phyloP scores from a whole-genome alignment of 2,113 vertebrate genomes.

The Emydocephalus ijimae region DNA sequence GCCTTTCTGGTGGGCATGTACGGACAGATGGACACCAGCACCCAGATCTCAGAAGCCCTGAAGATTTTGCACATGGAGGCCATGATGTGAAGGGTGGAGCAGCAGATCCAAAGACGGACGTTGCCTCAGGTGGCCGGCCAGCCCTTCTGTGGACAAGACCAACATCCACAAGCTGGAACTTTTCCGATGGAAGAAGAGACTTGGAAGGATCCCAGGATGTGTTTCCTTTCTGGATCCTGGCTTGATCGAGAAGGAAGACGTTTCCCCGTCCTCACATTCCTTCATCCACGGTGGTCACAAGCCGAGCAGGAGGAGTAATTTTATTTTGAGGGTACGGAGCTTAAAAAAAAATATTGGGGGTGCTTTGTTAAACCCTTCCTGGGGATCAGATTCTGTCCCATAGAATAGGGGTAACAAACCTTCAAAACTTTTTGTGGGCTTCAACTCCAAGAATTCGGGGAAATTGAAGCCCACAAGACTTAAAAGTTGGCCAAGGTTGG shows the following conservation, averaged over 20 bases:
- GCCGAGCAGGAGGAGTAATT: neutral
- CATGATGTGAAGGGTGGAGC: constrained; percentile 69
- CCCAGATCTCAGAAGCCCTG: constrained; percentile 92
- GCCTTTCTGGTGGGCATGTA: constrained; percentile 97
- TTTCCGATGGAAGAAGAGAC: neutral
- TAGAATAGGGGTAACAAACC: neutral
- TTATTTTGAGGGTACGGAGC: neutral
- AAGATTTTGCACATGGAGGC: constrained; percentile 95
- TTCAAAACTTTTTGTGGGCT: neutral
- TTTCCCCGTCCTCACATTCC: constrained; percentile 9
- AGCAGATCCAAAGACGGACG: neutral
- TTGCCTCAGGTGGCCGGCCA: neutral
- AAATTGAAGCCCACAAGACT: neutral
- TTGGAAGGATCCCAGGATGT: neutral
- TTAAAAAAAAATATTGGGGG: neutral
- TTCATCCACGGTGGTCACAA: neutral
- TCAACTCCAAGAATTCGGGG: neutral
- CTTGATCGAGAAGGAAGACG: neutral
- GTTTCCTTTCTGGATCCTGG: neutral
- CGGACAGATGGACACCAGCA: constrained; percentile 91
- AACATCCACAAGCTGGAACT: neutral
- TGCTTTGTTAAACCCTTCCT: neutral
- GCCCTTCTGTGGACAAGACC: constrained; percentile 1
- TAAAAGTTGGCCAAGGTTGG: neutral
- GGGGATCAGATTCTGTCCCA: neutral